phyloP scores from a whole-genome alignment of 1,140 invertebrate species.

The Hylyphantes graminicola region DNA sequence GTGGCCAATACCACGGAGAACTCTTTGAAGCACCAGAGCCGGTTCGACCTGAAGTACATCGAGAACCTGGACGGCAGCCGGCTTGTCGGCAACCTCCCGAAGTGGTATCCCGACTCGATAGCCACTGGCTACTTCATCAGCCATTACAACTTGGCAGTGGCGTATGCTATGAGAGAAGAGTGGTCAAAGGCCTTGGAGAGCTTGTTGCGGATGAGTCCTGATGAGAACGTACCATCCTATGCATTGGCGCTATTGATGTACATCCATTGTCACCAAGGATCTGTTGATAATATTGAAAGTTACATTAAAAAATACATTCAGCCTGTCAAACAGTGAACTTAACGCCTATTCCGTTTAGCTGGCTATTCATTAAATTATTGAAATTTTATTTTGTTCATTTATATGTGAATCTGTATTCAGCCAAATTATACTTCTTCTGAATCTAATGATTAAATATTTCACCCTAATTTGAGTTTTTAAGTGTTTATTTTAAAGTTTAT shows the following conservation, averaged over 20 bases:
- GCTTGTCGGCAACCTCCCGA: constrained; percentile 65
- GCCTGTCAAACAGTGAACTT: too few species aligned
- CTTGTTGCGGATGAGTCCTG: constrained; percentile 73
- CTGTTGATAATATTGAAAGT: too few species aligned
- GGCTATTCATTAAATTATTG: too few species aligned
- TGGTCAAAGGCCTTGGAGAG: constrained; percentile 78
- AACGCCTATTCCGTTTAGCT: too few species aligned
- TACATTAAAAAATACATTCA: too few species aligned
- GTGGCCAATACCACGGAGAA: constrained; percentile 62
- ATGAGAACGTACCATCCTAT: constrained; percentile 78
- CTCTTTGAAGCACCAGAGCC: constrained; percentile 47
- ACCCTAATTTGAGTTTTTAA: too few species aligned
- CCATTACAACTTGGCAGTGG: constrained; percentile 84
- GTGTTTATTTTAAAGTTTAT: too few species aligned
- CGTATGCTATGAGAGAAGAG: constrained; percentile 81
- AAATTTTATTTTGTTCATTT: too few species aligned
- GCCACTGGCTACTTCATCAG: constrained; percentile 77
- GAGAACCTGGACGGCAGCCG: constrained; percentile 49
- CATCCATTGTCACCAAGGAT: constrained; percentile 73
- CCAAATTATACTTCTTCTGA: too few species aligned
- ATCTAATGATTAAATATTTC: too few species aligned
- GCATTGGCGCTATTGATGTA: constrained; percentile 79
- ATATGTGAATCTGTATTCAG: too few species aligned
- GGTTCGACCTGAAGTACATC: constrained; percentile 60
- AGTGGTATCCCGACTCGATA: constrained; percentile 79